phyloP scores from a whole-genome alignment of 2,888 invertebrate species.

The Bedellia somnulentella region DNA sequence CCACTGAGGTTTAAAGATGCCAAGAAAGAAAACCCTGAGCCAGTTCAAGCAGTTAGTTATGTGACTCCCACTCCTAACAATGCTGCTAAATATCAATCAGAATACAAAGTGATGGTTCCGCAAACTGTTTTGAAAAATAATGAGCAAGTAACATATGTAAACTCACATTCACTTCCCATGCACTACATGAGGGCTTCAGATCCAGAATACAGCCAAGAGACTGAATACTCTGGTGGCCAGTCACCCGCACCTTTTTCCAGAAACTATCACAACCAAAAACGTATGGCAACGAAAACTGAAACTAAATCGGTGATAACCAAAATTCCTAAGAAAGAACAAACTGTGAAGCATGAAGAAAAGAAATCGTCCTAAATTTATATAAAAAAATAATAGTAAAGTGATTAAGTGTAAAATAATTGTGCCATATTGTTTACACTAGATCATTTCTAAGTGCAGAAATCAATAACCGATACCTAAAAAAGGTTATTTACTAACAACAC shows the following conservation, averaged over 20 bases:
- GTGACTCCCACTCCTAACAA: slow-evolving; percentile 40
- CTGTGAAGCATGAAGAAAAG: slow-evolving; percentile 19
- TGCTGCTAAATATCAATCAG: slow-evolving; percentile 35
- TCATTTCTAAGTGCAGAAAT: too few species aligned
- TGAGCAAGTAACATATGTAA: slow-evolving; percentile 42
- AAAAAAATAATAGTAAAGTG: too few species aligned
- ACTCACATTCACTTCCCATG: slow-evolving; percentile 33
- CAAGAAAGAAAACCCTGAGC: slow-evolving; percentile 17
- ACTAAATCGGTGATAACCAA: slow-evolving; percentile 15
- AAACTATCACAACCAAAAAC: slow-evolving; percentile 42
- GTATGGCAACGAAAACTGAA: slow-evolving; percentile 30
- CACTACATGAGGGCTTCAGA: slow-evolving; percentile 18
- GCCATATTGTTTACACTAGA: too few species aligned
- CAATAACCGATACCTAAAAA: too few species aligned
- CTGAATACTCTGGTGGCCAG: slow-evolving; percentile 32
- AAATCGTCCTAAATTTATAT: slow-evolving; percentile 21
- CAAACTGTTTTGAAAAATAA: slow-evolving; percentile 32
- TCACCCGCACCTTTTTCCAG: slow-evolving; percentile 31
- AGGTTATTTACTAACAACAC: too few species aligned
- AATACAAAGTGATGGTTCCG: slow-evolving; percentile 44
- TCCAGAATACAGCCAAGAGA: slow-evolving; percentile 22
- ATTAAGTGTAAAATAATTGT: too few species aligned
- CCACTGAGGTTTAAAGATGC: slow-evolving; percentile 32
- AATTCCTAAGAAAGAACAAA: slow-evolving; percentile 6
- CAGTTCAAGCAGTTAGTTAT: slow-evolving; percentile 38